Evolutionary conservation across 2,888 invertebrate species (phyloP), one percentile per base, ranked within the genome.

Genomic region (Lasioglossum morio): DNA sequence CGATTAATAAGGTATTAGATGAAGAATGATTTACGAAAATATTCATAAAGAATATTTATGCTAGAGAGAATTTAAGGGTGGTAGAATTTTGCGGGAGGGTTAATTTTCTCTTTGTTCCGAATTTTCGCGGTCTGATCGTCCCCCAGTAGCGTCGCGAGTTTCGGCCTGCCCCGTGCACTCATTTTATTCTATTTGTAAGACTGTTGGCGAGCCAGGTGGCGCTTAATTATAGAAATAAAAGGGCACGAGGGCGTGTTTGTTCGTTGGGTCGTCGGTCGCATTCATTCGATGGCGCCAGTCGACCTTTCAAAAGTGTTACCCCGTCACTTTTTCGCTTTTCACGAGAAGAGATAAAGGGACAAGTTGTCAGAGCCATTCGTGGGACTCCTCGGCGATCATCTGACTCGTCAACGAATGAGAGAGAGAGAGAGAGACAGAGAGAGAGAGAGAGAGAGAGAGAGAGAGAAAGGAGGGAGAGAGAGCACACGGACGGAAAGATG

Each of bases 151-250:
- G 34, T 34, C 23, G 19, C 34, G 4, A 34, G 23, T 19, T 30
- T 8, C 66, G 19, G 19, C 10, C 66, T 34, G 40, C 66, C 16
- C 34, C 19, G 37, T 40, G 66, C 23, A n/a, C 69, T 40, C 37
- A n/a, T 40, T 37, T 69, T 23, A 40, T 69, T 69, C 23, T 34
- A 40, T 69, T 69, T 40, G 30, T n/a, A 85, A 66, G 77, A 76
- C 63, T n/a, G 40, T 69, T 63, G 63, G 63, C 63, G 63, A 63
- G 63, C 63, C 63, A 63, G 63, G 77, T 86, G 66, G 79, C 77
- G 37, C 77, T 82, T 87, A 87, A 87, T 87, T 87, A 87, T 70
- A 72, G 57, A 76, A 77, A 82, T 77, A 82, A 86, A 82, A 72
- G 75, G 69, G 30, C 30, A 63, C 63, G 75, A 69, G 53, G 27